These are phyloP conservation scores for Gymnoscelis rufifasciata DNA, from an alignment of 2,888 invertebrate genomes.

Conservation along the genomic window DNA sequence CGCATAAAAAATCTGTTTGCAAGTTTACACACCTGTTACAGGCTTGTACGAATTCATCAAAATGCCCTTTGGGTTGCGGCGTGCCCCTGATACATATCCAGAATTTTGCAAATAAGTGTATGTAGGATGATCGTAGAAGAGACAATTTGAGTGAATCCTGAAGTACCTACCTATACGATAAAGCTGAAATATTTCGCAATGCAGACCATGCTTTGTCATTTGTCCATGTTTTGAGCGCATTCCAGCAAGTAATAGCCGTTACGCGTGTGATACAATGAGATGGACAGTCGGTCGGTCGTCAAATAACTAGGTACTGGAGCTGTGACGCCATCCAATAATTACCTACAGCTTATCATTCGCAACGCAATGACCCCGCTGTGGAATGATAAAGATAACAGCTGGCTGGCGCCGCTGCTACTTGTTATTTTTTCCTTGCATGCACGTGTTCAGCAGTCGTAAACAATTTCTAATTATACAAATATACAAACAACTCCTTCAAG, in stretches of 20 bases:
- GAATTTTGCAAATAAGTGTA: no score
- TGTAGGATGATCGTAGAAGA: no score
- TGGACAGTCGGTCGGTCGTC: neutral
- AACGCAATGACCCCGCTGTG: constrained; percentile 45
- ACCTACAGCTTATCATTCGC: constrained; percentile 35
- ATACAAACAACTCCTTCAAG: constrained; percentile 8
- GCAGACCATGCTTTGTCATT: no score
- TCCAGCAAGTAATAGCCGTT: no score
- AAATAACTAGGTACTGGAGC: neutral
- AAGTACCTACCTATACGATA: no score
- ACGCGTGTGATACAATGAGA: neutral
- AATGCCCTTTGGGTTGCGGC: no score
- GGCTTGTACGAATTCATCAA: no score
- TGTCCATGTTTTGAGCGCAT: no score
- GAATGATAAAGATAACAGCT: constrained; percentile 45
- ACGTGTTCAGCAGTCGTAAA: constrained; percentile 39
- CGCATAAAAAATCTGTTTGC: neutral
- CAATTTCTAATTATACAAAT: constrained; percentile 31
- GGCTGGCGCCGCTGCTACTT: constrained; percentile 45
- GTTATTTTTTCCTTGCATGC: constrained; percentile 35
- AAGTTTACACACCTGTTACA: no score
- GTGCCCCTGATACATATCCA: no score
- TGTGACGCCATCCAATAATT: constrained; percentile 38
- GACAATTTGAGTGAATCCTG: no score
- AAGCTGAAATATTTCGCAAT: no score